Evolutionary conservation across 2,888 invertebrate species (phyloP), one percentile per base, ranked within the genome.

Genomic region (Phengaris arion): DNA sequence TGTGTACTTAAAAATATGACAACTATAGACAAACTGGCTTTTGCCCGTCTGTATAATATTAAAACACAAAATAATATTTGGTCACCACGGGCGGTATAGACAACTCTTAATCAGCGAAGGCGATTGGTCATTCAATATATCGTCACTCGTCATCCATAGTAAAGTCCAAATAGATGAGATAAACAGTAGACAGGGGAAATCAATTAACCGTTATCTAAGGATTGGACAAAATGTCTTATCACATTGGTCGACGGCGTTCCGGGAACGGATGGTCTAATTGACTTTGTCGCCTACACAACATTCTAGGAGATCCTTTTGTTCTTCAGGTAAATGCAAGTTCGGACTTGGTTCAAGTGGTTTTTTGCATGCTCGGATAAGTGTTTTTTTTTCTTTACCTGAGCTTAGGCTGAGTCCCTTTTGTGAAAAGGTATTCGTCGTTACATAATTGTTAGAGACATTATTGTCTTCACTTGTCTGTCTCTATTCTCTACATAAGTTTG

Each of bases 241-340:
- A 87, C 82, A 81, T 90, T 86, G 35, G 4, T 4, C 35, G 90
- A 85, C 85, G 22, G 22, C 22, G 87, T 93, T 93, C 93, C 91
- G 85, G 92, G 93, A 93, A 93, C 91, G 92, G 92, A 93, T 91
- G 92, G 87, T 87, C 92, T 93, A 92, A 93, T 93, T 93, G 93
- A 92, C 91, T 89, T 88, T 85, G 88, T 90, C 92, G 92, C 93
- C 93, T 90, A 93, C 93, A 87, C 90, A 86, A 87, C 90, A 86
- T 86, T 86, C 70, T 75, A 75, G 69, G n/a, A 48, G 69, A 13
- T 35, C 89, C 90, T 90, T 89, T 92, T 93, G 92, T 92, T 90
- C 91, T 88, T 86, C 76, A 82, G 70, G 70, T 72, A 72, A 52
- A 51, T 70, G 70, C 69, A 15, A 46, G 70, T 35, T 52, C 54